phyloP scores from a whole-genome alignment of 2,113 vertebrate species.

The Etheostoma cragini region DNA sequence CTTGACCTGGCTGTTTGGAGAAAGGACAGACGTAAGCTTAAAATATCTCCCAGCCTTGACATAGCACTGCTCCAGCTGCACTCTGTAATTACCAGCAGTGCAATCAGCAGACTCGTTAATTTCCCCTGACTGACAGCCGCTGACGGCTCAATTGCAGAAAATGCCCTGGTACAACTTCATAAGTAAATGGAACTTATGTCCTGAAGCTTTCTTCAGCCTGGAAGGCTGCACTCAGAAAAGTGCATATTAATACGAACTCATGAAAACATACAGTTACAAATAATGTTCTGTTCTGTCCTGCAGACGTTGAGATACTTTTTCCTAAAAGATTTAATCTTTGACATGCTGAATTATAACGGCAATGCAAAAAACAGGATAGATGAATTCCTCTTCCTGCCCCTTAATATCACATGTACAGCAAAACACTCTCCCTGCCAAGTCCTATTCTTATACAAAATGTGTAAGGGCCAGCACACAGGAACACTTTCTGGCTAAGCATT shows the following conservation, averaged over 20 bases:
- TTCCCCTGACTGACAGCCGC: constrained; percentile 80
- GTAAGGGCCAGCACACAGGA: constrained; percentile 31
- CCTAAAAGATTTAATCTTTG: not conserved
- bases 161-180: constrained; percentile 73
- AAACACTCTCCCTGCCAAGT: constrained; percentile 12
- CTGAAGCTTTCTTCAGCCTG: constrained; percentile 34
- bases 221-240: constrained; percentile 36
- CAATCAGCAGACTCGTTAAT: constrained; percentile 83
- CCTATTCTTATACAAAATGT: constrained; percentile 44
- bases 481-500: constrained; percentile 54
- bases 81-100: constrained; percentile 83
- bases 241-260: constrained; percentile 23
- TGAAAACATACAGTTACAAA: not conserved
- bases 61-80: constrained; percentile 77
- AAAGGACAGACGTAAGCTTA: constrained; percentile 76
- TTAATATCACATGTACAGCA: constrained; percentile 14
- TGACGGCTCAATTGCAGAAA: constrained; percentile 80
- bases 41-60: constrained; percentile 75
- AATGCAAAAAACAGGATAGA: not conserved
- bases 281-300: not conserved
- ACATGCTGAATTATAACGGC: not conserved
- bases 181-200: constrained; percentile 75
- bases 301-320: not conserved
- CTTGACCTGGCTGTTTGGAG: constrained; percentile 70
- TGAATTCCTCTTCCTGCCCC: not conserved